Percentiles rank a stretch among this genome's conserved stretches.
phyloP scores from a whole-genome alignment of 1,140 invertebrate genomes.

The Megalopta genalis region DNA sequence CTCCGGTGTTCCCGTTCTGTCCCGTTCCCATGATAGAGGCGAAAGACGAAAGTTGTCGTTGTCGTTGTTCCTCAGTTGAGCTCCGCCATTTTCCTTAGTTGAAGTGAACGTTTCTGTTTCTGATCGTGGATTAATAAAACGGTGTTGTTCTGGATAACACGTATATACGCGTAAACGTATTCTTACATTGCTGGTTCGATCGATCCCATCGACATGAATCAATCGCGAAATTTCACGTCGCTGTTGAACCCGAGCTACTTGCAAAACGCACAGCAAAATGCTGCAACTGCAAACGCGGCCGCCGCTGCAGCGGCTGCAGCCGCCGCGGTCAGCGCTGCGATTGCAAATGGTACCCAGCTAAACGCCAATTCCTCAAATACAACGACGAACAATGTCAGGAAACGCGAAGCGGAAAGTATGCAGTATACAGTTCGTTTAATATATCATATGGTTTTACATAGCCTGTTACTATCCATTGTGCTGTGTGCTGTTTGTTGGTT shows the following conservation, averaged over 20 bases:
- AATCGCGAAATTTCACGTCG: slow-evolving; percentile 80
- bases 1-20: slow-evolving; percentile 20
- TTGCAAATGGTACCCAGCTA: slow-evolving; percentile 74
- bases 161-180: neutral
- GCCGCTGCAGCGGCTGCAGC: slow-evolving; percentile 74
- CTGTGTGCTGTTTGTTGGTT: neutral
- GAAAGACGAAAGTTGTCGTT: neutral
- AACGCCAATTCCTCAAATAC: slow-evolving; percentile 49
- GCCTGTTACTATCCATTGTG: too few relatives aligned
- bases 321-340: slow-evolving; percentile 75
- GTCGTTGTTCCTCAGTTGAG: neutral
- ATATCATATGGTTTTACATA: too few relatives aligned
- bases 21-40: slow-evolving; percentile 22
- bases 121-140: neutral
- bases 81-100: slow-evolving; percentile 50
- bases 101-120: slow-evolving; percentile 23
- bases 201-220: slow-evolving; percentile 67
- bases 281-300: slow-evolving; percentile 71
- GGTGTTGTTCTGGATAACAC: neutral
- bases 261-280: slow-evolving; percentile 72
- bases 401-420: slow-evolving; percentile 76
- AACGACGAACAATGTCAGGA: slow-evolving; percentile 54
- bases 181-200: neutral
- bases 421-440: neutral
- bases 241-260: slow-evolving; percentile 81